phyloP scores from a whole-genome alignment of 2,888 invertebrate species.

The Flexamia atlantica region DNA sequence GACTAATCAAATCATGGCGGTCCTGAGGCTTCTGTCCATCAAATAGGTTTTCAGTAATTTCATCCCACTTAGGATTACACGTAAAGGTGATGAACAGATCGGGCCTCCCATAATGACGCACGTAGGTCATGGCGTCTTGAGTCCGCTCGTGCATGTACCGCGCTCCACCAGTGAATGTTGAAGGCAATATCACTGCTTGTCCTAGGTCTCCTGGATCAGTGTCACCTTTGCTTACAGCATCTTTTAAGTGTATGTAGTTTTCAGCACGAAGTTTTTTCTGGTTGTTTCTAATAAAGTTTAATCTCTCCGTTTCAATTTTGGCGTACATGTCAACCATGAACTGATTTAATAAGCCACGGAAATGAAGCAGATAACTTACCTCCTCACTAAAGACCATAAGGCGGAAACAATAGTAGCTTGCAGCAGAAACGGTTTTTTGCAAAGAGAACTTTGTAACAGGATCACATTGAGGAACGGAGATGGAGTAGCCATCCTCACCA shows the following conservation, averaged over 20 bases:
- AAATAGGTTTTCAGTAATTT: constrained; percentile 69
- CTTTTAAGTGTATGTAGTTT: constrained; percentile 69
- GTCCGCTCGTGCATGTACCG: constrained; percentile 73
- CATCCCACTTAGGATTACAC: constrained; percentile 72
- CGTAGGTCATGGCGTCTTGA: constrained; percentile 73
- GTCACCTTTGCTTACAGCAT: constrained; percentile 67
- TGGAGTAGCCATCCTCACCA: constrained; percentile 71
- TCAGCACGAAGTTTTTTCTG: constrained; percentile 68
- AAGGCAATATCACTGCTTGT: constrained; percentile 69
- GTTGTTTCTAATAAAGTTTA: constrained; percentile 66
- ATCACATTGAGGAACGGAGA: constrained; percentile 64
- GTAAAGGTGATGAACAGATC: constrained; percentile 73
- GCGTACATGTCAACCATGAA: constrained; percentile 66
- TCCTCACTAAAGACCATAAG: constrained; percentile 67
- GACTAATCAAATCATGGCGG: constrained; percentile 70
- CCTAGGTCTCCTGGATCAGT: constrained; percentile 63
- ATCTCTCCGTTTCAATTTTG: constrained; percentile 68
- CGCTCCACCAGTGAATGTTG: constrained; percentile 72
- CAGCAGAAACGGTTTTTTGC: constrained; percentile 64
- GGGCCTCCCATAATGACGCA: constrained; percentile 72
- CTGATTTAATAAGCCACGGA: constrained; percentile 61
- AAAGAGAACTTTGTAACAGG: constrained; percentile 54
- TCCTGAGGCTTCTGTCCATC: constrained; percentile 67
- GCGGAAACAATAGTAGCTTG: constrained; percentile 68
- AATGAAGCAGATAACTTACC: background rate